phyloP scores from a whole-genome alignment of 2,888 invertebrate genomes.

The Hyppa rectilinea region DNA sequence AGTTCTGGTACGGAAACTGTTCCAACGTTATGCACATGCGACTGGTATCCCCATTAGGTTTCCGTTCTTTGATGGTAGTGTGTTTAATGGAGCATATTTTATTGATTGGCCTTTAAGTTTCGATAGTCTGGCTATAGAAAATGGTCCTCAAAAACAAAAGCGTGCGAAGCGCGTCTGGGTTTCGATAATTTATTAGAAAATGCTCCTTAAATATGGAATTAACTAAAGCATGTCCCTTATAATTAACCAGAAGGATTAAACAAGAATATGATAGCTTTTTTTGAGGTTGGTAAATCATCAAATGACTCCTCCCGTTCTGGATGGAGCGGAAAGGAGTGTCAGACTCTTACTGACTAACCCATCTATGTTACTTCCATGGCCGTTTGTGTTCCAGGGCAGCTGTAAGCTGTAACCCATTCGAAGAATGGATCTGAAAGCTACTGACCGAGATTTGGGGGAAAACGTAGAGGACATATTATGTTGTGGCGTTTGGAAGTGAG shows the following conservation, averaged over 20 bases:
- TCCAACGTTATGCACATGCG: slow-evolving; percentile 56
- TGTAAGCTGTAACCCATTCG: too few species aligned
- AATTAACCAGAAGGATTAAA: not conserved
- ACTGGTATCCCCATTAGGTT: slow-evolving; percentile 43
- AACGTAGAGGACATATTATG: not conserved
- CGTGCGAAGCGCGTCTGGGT: too few species aligned
- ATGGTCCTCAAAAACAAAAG: not conserved
- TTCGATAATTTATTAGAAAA: not conserved
- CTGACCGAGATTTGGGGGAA: not conserved
- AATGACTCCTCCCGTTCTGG: too few species aligned
- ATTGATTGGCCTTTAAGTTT: slow-evolving; percentile 11
- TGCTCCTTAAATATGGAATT: not conserved
- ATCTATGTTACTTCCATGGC: too few species aligned
- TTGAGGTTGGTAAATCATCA: too few species aligned
- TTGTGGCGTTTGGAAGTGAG: not conserved
- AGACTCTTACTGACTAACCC: too few species aligned
- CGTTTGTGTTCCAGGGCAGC: too few species aligned
- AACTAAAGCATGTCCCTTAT: too few species aligned
- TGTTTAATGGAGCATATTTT: slow-evolving; percentile 17
- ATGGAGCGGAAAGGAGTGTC: too few species aligned
- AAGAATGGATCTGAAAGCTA: not conserved
- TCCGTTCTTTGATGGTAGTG: slow-evolving; percentile 32
- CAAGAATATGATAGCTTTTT: not conserved
- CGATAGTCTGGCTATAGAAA: not conserved
- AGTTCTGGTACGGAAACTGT: slow-evolving; percentile 58